A percentile compares a stretch with the other conserved stretches of the same genome.
These are phyloP conservation scores for Nesoenas mayeri DNA, from an alignment of 2,113 vertebrate genomes.

Conservation along the genomic window DNA sequence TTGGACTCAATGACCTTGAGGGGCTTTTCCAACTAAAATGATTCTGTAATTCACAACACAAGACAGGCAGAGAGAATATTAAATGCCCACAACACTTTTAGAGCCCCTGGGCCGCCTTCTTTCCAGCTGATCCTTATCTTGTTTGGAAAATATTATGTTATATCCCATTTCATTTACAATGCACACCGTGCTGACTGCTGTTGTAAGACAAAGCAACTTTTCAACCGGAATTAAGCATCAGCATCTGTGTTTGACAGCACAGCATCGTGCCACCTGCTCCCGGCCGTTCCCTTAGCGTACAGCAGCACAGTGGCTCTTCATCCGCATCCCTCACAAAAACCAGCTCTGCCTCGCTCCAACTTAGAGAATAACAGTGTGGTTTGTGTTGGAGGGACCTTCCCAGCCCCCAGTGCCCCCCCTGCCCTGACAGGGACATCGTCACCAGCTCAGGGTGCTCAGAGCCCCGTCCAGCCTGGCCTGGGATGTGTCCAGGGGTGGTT, in stretches of 20 bases:
- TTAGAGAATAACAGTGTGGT: no score
- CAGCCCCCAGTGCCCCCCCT: no score
- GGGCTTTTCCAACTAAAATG: no score
- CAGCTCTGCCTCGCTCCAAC: rapidly evolving
- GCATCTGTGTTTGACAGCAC: background rate
- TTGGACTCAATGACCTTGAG: no score
- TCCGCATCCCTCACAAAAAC: background rate
- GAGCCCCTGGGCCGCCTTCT: background rate
- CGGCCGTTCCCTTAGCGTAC: rapidly evolving
- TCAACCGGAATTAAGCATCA: background rate
- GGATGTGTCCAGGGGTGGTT: no score
- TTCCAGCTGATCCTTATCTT: background rate
- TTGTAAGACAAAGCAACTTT: background rate
- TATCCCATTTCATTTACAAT: background rate
- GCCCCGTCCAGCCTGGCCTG: no score
- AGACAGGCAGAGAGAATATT: background rate
- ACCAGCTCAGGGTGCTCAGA: no score
- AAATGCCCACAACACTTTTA: background rate
- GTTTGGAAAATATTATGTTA: background rate
- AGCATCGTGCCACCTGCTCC: background rate
- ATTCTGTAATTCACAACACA: rapidly evolving
- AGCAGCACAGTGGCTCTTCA: background rate
- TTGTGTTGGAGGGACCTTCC: no score
- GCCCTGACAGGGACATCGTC: no score
- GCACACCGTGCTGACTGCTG: background rate